phyloP scores from a whole-genome alignment of 2,797 vertebrate species.

The Mus spretus region DNA sequence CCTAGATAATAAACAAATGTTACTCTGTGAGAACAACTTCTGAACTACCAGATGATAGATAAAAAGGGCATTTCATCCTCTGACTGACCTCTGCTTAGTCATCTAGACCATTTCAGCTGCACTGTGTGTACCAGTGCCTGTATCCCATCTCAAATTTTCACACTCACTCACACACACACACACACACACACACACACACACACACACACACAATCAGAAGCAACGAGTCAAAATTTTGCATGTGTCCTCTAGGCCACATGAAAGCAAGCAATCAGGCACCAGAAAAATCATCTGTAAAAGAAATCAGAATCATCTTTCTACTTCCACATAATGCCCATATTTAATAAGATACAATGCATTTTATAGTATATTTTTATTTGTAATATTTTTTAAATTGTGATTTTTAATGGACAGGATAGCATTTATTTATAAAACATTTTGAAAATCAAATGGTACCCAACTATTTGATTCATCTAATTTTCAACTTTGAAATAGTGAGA shows the following conservation, averaged over 20 bases:
- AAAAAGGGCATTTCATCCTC: not conserved
- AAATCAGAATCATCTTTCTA: not conserved
- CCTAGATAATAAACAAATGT: too few species aligned
- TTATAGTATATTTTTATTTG: not conserved
- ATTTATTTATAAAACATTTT: not conserved
- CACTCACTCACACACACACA: too few species aligned
- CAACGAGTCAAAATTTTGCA: too few species aligned
- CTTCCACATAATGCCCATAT: not conserved
- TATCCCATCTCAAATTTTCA: not conserved
- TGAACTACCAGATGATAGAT: not conserved
- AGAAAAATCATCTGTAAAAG: not conserved
- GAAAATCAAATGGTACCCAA: not conserved
- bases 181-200: too few species aligned
- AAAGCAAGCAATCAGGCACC: not conserved
- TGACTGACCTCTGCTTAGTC: too few species aligned
- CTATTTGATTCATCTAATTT: not conserved
- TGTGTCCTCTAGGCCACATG: accelerated
- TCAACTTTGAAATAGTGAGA: not conserved
- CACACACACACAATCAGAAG: not conserved
- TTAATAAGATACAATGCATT: not conserved
- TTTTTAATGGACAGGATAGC: not conserved
- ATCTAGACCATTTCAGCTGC: not conserved
- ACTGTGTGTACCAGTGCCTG: accelerated
- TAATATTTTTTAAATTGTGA: not conserved
- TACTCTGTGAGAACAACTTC: not conserved